A percentile compares a stretch with the other conserved stretches of the same genome.
These are phyloP conservation scores for Bombycilla garrulus DNA, from an alignment of 2,113 vertebrate species.

Conservation along the genomic window DNA sequence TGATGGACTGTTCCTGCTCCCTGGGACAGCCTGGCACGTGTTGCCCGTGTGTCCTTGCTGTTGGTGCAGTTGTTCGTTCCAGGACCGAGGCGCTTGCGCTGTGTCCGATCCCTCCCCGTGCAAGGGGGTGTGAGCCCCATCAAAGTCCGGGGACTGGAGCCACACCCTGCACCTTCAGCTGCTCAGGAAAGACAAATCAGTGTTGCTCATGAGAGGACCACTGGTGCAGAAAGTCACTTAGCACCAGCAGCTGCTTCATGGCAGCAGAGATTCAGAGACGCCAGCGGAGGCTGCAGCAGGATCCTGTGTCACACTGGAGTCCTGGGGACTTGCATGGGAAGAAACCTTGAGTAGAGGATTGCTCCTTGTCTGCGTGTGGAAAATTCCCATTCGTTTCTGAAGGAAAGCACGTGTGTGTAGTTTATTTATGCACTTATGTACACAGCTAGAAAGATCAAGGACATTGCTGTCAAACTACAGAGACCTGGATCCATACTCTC, in stretches of 20 bases:
- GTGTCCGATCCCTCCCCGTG: neutral
- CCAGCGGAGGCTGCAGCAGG: neutral
- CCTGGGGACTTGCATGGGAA: neutral
- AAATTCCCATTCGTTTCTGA: neutral
- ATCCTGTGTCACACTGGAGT: neutral
- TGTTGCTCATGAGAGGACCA: neutral
- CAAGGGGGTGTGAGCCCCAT: neutral
- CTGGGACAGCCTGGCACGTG: neutral
- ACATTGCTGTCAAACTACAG: neutral
- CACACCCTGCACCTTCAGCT: conserved; percentile 7
- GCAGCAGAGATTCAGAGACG: neutral
- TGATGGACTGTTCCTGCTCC: conserved; percentile 4
- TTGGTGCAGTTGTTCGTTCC: neutral
- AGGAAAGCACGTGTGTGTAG: neutral
- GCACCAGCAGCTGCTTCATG: conserved; percentile 29
- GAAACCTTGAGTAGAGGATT: neutral
- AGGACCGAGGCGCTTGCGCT: neutral
- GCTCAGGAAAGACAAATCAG: conserved; percentile 8
- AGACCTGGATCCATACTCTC: neutral
- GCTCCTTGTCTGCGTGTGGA: neutral
- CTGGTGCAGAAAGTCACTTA: conserved; percentile 53
- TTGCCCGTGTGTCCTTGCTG: neutral
- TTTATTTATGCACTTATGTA: conserved; percentile 1
- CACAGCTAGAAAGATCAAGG: neutral
- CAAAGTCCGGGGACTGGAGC: conserved; percentile 40